These are phyloP conservation scores for Tricholaema leucomelas DNA, from an alignment of 2,113 vertebrate species.

Conservation along the genomic window DNA sequence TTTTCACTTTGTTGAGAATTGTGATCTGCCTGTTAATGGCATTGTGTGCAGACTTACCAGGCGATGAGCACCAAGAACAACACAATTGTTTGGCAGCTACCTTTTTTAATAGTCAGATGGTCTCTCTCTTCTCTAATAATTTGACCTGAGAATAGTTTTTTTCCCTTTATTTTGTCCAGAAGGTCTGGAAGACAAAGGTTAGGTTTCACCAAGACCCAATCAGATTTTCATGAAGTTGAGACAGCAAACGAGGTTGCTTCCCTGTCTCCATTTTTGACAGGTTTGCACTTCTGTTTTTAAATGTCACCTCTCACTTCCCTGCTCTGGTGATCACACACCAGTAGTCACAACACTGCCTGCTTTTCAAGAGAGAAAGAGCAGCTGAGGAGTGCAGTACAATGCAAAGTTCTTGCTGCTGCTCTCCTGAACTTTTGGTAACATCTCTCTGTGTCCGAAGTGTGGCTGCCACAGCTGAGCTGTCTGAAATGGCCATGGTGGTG, in stretches of 20 bases:
- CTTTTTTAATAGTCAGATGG: background rate
- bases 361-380: background rate
- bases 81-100: background rate
- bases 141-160: background rate
- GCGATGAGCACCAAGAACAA: background rate
- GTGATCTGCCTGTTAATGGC: background rate
- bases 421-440: too few species aligned
- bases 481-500: rapidly evolving
- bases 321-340: background rate
- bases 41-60: background rate
- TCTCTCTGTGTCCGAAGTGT: rapidly evolving
- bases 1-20: background rate
- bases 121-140: background rate
- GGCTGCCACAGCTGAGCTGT: background rate
- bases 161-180: background rate
- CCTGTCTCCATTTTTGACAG: background rate
- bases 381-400: background rate
- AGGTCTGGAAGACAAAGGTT: background rate
- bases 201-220: conserved; percentile 3
- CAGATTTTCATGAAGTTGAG: background rate
- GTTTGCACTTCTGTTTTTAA: background rate
- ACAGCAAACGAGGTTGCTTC: background rate
- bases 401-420: background rate
- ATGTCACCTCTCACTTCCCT: background rate
- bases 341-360: background rate